Percentiles rank a stretch among this genome's conserved stretches.
Conservation (phyloP, 2,888 invertebrate genomes). For the Lysandra coridon region DNA sequence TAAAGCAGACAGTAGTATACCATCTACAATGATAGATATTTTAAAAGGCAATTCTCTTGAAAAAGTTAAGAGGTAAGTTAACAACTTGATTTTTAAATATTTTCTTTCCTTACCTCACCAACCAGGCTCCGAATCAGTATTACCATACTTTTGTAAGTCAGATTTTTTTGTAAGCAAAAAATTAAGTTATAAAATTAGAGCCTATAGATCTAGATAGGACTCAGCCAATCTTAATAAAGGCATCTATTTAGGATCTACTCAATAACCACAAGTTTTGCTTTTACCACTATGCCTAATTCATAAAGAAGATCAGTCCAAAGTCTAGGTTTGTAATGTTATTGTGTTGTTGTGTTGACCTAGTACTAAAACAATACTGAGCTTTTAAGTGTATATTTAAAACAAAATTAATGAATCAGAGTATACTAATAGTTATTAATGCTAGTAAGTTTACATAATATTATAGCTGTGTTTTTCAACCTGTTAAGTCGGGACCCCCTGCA, state of each 20-base stretch:
- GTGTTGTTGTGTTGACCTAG: background rate
- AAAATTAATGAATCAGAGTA: too few species aligned
- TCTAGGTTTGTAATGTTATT: background rate
- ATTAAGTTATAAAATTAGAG: background rate
- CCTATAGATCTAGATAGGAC: too few species aligned
- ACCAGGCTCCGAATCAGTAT: background rate
- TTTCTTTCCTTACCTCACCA: background rate
- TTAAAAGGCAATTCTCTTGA: constrained; percentile 60
- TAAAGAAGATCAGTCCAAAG: background rate
- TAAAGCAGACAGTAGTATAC: constrained; percentile 71
- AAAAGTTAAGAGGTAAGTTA: constrained; percentile 61
- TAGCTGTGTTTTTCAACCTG: too few species aligned
- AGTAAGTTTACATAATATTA: too few species aligned
- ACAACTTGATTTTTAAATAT: background rate
- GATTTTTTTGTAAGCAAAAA: background rate
- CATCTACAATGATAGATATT: constrained; percentile 68
- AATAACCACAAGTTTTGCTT: too few species aligned
- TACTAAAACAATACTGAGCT: too few species aligned
- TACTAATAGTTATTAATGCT: background rate
- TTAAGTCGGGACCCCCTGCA: too few species aligned
- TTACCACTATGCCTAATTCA: too few species aligned
- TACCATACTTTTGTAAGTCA: background rate
- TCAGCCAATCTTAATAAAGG: too few species aligned
- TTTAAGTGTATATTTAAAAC: too few species aligned
- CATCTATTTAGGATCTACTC: too few species aligned